Evolutionary conservation across 1,140 invertebrate genomes (phyloP).

Genomic region (Conopomorpha cramerella): DNA sequence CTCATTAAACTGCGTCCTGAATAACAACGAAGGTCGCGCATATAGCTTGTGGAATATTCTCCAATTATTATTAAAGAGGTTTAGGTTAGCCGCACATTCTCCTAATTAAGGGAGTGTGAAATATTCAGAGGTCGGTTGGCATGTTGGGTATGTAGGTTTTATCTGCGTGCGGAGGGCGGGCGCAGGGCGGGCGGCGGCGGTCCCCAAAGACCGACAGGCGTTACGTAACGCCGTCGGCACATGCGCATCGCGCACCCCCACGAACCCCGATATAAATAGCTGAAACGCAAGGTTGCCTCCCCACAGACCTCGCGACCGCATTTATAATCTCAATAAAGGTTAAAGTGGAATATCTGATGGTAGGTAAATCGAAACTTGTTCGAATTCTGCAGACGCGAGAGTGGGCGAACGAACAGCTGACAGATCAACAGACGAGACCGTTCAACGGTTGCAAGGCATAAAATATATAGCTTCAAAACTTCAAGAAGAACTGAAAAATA

Average conservation of each 20-base stretch:
- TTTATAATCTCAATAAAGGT: constrained; percentile 55
- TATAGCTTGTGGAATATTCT: too few species aligned
- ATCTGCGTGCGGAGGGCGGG: constrained; percentile 5
- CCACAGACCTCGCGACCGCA: constrained; percentile 39
- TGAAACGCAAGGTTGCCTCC: constrained; percentile 56
- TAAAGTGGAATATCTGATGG: constrained; percentile 48
- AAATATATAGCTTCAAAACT: too few species aligned
- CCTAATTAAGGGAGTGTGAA: constrained; percentile 14
- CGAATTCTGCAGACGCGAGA: too few species aligned
- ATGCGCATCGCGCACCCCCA: constrained; percentile 34
- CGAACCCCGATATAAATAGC: constrained; percentile 55
- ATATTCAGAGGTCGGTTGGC: constrained; percentile 19
- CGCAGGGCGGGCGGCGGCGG: constrained; percentile 15
- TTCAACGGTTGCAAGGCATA: too few species aligned
- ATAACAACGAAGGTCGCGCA: constrained; percentile 8
- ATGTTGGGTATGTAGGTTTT: too few species aligned
- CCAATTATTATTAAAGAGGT: too few species aligned
- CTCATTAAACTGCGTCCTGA: constrained; percentile 52
- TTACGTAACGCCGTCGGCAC: constrained; percentile 43
- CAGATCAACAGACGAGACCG: too few species aligned
- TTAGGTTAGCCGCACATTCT: too few species aligned
- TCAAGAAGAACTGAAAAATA: too few species aligned
- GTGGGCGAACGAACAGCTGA: too few species aligned
- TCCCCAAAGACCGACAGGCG: too few species aligned
- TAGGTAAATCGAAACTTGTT: constrained; percentile 41